phyloP scores from a whole-genome alignment of 2,113 vertebrate species.

The Ochotona princeps region DNA sequence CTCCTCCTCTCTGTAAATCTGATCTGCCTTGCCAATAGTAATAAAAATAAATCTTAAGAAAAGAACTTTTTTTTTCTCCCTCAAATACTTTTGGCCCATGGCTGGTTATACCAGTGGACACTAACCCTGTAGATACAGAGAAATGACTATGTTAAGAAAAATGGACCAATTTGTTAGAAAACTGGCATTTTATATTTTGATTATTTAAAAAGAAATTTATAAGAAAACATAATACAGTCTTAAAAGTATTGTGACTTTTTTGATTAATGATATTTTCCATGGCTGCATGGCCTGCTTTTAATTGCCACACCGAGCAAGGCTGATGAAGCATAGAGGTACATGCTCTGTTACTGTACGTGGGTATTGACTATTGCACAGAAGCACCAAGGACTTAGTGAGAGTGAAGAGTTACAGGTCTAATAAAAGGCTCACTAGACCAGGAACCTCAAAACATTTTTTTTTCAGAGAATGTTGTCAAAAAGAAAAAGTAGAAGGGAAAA shows the following conservation, averaged over 20 bases:
- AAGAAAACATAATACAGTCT: slow-evolving; percentile 63
- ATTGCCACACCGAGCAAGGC: slow-evolving; percentile 66
- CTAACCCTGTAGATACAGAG: not conserved
- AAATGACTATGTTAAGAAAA: slow-evolving; percentile 43
- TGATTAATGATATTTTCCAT: slow-evolving; percentile 63
- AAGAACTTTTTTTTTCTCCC: not conserved
- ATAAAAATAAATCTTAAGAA: too few species aligned
- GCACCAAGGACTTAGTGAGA: not conserved
- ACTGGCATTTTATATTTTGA: not conserved
- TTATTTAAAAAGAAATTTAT: slow-evolving; percentile 44
- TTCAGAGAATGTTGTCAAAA: slow-evolving; percentile 26
- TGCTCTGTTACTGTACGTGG: not conserved
- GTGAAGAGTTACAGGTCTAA: not conserved
- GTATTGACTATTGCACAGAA: fast-evolving
- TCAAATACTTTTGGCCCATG: not conserved
- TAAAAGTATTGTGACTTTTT: slow-evolving; percentile 16
- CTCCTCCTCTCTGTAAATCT: too few species aligned
- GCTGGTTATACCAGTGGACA: not conserved
- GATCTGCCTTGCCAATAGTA: too few species aligned
- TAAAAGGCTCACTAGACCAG: not conserved
- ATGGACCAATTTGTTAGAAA: slow-evolving; percentile 58
- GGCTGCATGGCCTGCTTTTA: slow-evolving; percentile 75
- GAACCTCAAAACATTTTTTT: not conserved
- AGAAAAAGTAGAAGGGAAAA: not conserved
- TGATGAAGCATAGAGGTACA: slow-evolving; percentile 48